These are phyloP conservation scores for Galendromus occidentalis DNA, from an alignment of 1,140 invertebrate species.

Conservation along the genomic window DNA sequence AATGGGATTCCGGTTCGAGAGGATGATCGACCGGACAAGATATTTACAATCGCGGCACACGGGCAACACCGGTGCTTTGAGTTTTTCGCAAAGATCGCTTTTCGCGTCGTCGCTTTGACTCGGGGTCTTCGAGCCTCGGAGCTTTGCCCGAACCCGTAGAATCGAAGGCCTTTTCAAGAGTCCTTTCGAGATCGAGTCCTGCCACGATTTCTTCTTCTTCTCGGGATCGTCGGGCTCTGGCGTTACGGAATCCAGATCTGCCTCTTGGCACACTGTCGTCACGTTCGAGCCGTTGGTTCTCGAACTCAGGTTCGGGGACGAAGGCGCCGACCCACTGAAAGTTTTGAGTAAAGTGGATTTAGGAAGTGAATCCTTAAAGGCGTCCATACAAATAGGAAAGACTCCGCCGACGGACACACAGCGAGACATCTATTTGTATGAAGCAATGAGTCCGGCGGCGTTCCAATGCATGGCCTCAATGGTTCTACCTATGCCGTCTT, in stretches of 20 bases:
- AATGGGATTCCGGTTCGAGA: constrained; percentile 6
- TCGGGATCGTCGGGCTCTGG: not conserved
- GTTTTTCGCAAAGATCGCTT: constrained; percentile 32
- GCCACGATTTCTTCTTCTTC: constrained; percentile 15
- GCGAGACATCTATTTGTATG: too few species aligned
- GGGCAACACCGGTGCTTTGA: constrained; percentile 56
- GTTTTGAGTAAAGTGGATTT: constrained; percentile 15
- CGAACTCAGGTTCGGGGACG: constrained; percentile 18
- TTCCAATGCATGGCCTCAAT: too few species aligned
- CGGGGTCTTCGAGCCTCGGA: constrained; percentile 20
- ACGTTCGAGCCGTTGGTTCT: constrained; percentile 14
- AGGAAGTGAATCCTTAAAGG: constrained; percentile 12
- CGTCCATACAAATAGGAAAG: too few species aligned
- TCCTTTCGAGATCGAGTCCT: constrained; percentile 17
- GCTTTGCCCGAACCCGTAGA: constrained; percentile 20
- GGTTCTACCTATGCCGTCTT: too few species aligned
- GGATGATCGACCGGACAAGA: constrained; percentile 75
- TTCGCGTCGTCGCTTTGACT: constrained; percentile 24
- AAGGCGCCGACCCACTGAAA: constrained; percentile 21
- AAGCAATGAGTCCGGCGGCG: too few species aligned
- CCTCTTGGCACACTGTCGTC: constrained; percentile 24
- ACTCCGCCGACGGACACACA: too few species aligned
- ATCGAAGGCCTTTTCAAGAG: constrained; percentile 27
- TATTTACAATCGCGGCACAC: constrained; percentile 84
- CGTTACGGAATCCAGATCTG: not conserved